A percentile compares a stretch with the other conserved stretches of the same genome.
Evolutionary conservation across 2,113 vertebrate species (phyloP).

Genomic region (Platanista minor): DNA sequence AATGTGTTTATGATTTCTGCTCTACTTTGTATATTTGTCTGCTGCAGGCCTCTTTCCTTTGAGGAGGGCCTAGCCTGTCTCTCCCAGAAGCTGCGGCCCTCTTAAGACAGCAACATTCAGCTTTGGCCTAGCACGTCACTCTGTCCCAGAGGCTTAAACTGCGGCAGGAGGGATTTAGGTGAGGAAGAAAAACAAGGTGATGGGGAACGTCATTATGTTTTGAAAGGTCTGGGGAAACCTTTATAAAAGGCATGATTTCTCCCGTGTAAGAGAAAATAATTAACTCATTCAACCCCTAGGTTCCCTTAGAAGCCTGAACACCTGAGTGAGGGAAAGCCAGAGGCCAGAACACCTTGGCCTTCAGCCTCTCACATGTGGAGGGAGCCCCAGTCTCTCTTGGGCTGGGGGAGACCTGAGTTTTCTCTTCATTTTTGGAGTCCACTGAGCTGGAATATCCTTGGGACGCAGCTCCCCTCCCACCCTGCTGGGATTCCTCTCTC

Average conservation of each 20-base stretch:
- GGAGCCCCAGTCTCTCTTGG: not conserved
- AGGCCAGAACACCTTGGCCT: not conserved
- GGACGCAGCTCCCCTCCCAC: not conserved
- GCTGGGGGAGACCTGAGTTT: not conserved
- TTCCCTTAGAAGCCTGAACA: not conserved
- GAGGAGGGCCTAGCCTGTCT: slow-evolving; percentile 20
- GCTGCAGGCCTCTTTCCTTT: slow-evolving; percentile 50
- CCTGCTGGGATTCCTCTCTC: not conserved
- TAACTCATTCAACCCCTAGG: not conserved
- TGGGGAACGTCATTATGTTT: not conserved
- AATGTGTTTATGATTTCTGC: slow-evolving; percentile 78
- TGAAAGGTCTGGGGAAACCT: not conserved
- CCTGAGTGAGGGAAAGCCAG: not conserved
- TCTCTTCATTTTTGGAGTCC: not conserved
- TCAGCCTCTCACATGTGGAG: not conserved
- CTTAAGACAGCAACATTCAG: not conserved
- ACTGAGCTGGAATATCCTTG: not conserved
- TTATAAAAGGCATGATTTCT: not conserved
- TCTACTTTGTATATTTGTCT: slow-evolving; percentile 69
- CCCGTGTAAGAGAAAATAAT: not conserved
- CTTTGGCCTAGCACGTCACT: not conserved
- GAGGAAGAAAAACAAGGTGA: not conserved
- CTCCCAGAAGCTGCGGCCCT: slow-evolving; percentile 24
- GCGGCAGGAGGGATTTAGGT: not conserved
- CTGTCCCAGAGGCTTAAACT: not conserved